Base-by-base conservation (phyloP, 2,888 invertebrate species). In the Chydorus sphaericus region DNA sequence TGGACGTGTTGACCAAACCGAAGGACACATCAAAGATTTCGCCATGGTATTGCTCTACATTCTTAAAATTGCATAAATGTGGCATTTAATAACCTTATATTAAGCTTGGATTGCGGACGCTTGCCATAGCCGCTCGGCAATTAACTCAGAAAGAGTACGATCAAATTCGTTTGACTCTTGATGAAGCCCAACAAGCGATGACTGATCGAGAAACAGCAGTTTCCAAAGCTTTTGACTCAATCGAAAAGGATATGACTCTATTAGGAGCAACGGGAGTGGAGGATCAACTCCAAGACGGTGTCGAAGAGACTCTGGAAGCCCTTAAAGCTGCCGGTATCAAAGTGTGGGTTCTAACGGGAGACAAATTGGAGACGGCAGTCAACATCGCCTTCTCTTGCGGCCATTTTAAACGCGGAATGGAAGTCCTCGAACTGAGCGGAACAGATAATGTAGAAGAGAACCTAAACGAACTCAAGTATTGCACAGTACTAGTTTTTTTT, bases 261-360 rank as follows among this genome's bases (percentile, higher is more conserved):
- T 66, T 88, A 2, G 93, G 93, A 4, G 86, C 88, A 1, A 91
- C 90, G 0, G 92, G 83, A 0, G 85, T 92, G 0, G 91, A 92
- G 67, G 91, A 93, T 70, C 82, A 84, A 49, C 73, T 92, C 11
- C 92, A 92, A 65, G 88, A 88, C 38, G 81, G 81, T 49, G 91
- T 92, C 1, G 79, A 82, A 0, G 84, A 86, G 56, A 90, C 92
- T 0, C 72, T 93, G 56, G 80, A 82, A 49, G 74, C 85, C 3
- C 70, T 93, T 37, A 75, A 84, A 52, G 75, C 78, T 20, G 92
- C 92, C 11, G 89, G 87, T 0, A 80, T 92, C 55, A 83, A 82
- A 70, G 68, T 87, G 48, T 93, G 93, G 92, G 84, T 93, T 62
- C 73, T 93, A 29, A 93, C 92, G 0, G 93, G 93, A 0, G 92